These are phyloP conservation scores for Drosophila serrata DNA, from an alignment of 1,140 invertebrate genomes.

Conservation along the genomic window DNA sequence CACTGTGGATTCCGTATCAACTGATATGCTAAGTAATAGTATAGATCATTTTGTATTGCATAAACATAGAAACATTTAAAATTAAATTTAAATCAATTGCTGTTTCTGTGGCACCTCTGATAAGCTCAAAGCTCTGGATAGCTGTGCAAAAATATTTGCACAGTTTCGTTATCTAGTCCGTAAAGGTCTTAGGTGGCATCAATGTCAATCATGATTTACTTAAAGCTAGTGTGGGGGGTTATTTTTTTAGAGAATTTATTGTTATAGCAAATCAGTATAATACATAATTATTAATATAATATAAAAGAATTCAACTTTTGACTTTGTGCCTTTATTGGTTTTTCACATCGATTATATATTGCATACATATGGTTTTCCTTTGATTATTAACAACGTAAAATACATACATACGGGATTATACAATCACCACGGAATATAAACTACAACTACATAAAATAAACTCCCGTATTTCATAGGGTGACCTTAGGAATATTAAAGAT, in stretches of 20 bases:
- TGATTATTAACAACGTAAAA: conserved; percentile 54
- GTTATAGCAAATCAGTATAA: neutral
- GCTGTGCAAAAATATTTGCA: no score
- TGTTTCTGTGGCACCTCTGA: neutral
- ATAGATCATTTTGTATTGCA: no score
- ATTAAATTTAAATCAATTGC: neutral
- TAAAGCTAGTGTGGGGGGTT: neutral
- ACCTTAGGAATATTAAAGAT: conserved; percentile 31
- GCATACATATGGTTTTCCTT: conserved; percentile 47
- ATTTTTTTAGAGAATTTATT: neutral
- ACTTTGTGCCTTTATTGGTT: conserved; percentile 35
- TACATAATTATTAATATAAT: neutral
- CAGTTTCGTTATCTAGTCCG: conserved; percentile 12
- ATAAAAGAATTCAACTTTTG: neutral
- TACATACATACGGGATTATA: conserved; percentile 9
- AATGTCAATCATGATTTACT: neutral
- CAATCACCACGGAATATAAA: conserved; percentile 29
- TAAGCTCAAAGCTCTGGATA: neutral
- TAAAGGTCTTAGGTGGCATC: neutral
- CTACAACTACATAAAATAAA: conserved; percentile 29
- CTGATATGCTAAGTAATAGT: neutral
- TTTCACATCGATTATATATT: conserved; percentile 25
- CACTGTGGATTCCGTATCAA: neutral
- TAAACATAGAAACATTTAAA: neutral
- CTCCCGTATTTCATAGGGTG: conserved; percentile 1